Percentiles rank a stretch among this genome's conserved stretches.
Evolutionary conservation across 2,113 vertebrate species (phyloP).

Genomic region (Erinaceus europaeus): DNA sequence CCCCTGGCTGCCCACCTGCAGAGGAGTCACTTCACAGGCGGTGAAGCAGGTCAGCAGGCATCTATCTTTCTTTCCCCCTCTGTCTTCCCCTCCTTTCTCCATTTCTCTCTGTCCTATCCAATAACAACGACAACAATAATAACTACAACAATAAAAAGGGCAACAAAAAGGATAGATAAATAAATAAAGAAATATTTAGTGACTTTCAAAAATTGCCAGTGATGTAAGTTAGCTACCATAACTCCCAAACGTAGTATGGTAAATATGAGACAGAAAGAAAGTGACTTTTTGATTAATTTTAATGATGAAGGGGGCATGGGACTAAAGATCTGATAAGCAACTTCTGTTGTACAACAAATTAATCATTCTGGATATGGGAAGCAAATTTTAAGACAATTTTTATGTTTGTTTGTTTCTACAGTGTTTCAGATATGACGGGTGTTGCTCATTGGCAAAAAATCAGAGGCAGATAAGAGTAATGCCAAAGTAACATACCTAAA

Average conservation of each 20-base stretch:
- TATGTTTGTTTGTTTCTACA: slow-evolving; percentile 39
- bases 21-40: too few species aligned
- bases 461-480: slow-evolving; percentile 42
- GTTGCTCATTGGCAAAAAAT: slow-evolving; percentile 66
- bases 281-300: slow-evolving; percentile 70
- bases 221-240: slow-evolving; percentile 41
- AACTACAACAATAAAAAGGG: too few species aligned
- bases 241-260: slow-evolving; percentile 66
- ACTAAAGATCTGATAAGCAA: slow-evolving; percentile 65
- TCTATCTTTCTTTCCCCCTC: too few species aligned
- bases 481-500: slow-evolving; percentile 53
- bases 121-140: too few species aligned
- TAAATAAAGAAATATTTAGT: not conserved
- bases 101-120: too few species aligned
- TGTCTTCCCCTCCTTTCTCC: too few species aligned
- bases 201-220: not conserved
- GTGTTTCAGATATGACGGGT: slow-evolving; percentile 69
- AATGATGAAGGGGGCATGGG: slow-evolving; percentile 61
- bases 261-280: slow-evolving; percentile 71
- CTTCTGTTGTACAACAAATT: slow-evolving; percentile 63
- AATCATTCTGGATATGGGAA: slow-evolving; percentile 52
- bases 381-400: slow-evolving; percentile 68
- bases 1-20: too few species aligned
- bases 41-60: too few species aligned
- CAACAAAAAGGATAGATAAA: too few species aligned